Evolutionary conservation across 2,113 vertebrate genomes (phyloP).

Genomic region (Phylloscopus trochiloides): DNA sequence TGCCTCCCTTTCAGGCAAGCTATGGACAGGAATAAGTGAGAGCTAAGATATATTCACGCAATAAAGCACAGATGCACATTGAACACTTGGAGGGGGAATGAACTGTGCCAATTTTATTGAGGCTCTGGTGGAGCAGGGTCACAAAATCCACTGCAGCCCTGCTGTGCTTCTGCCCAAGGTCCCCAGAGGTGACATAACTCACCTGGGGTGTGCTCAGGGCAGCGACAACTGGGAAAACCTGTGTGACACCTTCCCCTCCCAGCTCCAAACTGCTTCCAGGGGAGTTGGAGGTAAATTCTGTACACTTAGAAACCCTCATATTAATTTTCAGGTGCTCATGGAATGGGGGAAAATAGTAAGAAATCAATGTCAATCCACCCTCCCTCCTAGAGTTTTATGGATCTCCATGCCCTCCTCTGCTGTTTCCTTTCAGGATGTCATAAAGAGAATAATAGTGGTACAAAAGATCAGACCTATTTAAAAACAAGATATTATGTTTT

Average conservation of each 20-base stretch:
- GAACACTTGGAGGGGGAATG: background rate
- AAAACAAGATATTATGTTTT: background rate
- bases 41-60: background rate
- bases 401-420: background rate
- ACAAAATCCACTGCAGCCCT: background rate
- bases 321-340: background rate
- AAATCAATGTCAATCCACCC: background rate
- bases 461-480: background rate
- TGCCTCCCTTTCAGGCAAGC: background rate
- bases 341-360: background rate
- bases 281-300: background rate
- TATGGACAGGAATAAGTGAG: background rate
- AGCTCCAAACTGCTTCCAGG: background rate
- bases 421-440: background rate
- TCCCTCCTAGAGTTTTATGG: background rate
- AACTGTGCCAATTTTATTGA: accelerated
- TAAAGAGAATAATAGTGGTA: background rate
- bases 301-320: background rate
- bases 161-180: background rate
- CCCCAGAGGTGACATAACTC: background rate
- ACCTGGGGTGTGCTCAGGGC: background rate
- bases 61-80: background rate
- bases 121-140: background rate
- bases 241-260: background rate
- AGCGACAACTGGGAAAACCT: background rate